Percentiles rank a stretch among this genome's conserved stretches.
phyloP scores from a whole-genome alignment of 1,140 invertebrate genomes.

The Phortica variegata region DNA sequence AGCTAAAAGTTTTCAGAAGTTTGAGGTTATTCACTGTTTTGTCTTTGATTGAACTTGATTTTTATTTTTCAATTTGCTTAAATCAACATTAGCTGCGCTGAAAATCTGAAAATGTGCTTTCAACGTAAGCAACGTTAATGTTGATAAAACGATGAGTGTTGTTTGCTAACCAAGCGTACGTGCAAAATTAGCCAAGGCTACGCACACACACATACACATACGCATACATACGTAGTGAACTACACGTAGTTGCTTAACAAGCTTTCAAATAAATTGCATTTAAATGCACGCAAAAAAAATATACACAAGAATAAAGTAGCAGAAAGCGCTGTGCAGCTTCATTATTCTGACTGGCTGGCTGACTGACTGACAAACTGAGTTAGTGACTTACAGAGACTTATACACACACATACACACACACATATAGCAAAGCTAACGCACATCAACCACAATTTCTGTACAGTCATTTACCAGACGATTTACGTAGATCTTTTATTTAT shows the following conservation, averaged over 20 bases:
- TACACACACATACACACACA: constrained; percentile 9
- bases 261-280: constrained; percentile 28
- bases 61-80: too few relatives aligned
- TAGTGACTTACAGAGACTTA: not conserved
- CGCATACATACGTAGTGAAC: constrained; percentile 19
- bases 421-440: constrained; percentile 16
- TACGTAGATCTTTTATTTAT: constrained; percentile 55
- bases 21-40: too few relatives aligned
- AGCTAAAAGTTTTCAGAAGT: too few relatives aligned
- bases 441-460: constrained; percentile 40
- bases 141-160: constrained; percentile 12
- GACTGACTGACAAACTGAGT: not conserved
- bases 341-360: constrained; percentile 27
- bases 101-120: too few relatives aligned
- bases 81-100: too few relatives aligned
- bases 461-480: constrained; percentile 53
- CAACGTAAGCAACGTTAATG: constrained; percentile 22
- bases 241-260: constrained; percentile 2
- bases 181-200: not conserved
- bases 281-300: constrained; percentile 21
- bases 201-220: not conserved
- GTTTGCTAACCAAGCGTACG: constrained; percentile 4
- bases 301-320: constrained; percentile 1
- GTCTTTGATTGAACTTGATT: too few relatives aligned
- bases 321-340: constrained; percentile 10